A percentile compares a stretch with the other conserved stretches of the same genome.
Evolutionary conservation across 2,888 invertebrate species (phyloP).

Genomic region (Chloroclysta siterata): DNA sequence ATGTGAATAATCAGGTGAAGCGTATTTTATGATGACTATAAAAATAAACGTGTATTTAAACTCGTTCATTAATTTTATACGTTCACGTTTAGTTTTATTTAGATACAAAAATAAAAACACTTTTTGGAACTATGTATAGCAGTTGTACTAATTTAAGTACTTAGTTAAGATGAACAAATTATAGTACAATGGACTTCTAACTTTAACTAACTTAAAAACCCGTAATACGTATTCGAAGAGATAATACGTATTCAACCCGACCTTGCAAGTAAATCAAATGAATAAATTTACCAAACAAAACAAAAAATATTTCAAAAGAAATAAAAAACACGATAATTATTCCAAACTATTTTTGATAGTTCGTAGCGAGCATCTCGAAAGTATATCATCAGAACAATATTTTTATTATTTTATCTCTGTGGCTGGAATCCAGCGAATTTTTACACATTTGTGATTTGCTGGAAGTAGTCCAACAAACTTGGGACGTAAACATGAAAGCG

Average conservation of each 20-base stretch:
- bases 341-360: conserved; percentile 9
- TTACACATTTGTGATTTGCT: conserved; percentile 55
- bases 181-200: too few species aligned
- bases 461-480: conserved; percentile 75
- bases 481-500: conserved; percentile 64
- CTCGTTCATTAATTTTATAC: too few species aligned
- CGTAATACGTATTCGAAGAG: too few species aligned
- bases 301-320: background rate
- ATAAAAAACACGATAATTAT: background rate
- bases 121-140: too few species aligned
- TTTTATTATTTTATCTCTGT: conserved; percentile 58
- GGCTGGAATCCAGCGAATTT: conserved; percentile 63
- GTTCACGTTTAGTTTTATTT: too few species aligned
- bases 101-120: too few species aligned
- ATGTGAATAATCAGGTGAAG: conserved; percentile 27
- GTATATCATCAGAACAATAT: conserved; percentile 45
- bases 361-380: conserved; percentile 15
- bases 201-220: too few species aligned
- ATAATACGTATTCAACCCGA: too few species aligned
- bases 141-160: too few species aligned
- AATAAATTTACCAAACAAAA: background rate
- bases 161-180: too few species aligned
- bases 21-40: conserved; percentile 11
- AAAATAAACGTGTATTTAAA: background rate
- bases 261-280: background rate